Base-by-base conservation (phyloP, 2,113 vertebrate genomes). In the Mesocricetus auratus region DNA sequence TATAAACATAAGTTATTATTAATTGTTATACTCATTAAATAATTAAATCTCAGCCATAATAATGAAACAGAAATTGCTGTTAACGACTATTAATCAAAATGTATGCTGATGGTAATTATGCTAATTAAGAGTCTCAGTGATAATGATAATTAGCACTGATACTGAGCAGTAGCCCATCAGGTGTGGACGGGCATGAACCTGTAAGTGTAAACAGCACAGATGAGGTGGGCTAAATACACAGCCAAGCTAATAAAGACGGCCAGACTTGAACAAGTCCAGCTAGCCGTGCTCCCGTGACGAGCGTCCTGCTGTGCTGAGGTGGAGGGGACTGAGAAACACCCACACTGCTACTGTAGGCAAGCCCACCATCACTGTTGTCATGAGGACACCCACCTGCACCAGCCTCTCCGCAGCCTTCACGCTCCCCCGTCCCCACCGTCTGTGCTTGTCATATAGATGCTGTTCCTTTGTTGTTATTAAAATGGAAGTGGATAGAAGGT, bases 11-110 rank as follows among this genome's bases (percentile, higher is more conserved):
- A 97, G 86, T 96, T 96, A 94, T 94, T 97, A 96, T 95, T 97
- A 97, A 98, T 97, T 97, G 97, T 31, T 86, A 69, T 83, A 94
- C 89, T 92, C 94, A 97, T 96, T 97, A 97, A 96, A 93, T 97
- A 97, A 98, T 97, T 96, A 98, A 97, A 97, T 93, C 86, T 71
- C 82, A 66, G 68, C 68, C 64, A 83, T 86, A 89, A 95, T 96
- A 97, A 96, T 97, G 91, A 96, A 95, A 89, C 91, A 89, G 89
- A 97, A 98, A 95, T 97, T 94, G 89, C 94, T 95, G 66, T 96
- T 97, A 97, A 97, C 95, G 89, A 78, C 96, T 86, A 86, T 74
- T 98, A 90, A 97, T 97, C 89, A 96, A 97, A 95, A 96, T 62
- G 66, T 26, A 93, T 82, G 93, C 86, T 94, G 86, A 83, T 42